Conservation (phyloP, 2,113 vertebrate genomes). For the Muscicapa adusta region DNA sequence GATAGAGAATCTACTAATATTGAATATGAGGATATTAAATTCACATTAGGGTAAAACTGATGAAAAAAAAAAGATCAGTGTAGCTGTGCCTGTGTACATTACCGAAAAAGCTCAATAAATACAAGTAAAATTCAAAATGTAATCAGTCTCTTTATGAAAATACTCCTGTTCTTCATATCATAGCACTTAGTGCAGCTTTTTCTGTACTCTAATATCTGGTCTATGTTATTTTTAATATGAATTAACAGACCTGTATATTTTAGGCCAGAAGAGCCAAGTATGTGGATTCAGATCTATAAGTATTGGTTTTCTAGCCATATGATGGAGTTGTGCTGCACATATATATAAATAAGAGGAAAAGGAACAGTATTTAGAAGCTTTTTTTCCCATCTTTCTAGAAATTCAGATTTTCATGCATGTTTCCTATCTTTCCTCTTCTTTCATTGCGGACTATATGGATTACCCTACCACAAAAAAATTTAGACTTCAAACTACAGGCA, state of each 20-base stretch:
- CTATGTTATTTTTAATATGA: neutral
- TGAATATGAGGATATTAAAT: neutral
- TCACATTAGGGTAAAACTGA: neutral
- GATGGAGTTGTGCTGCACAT: fast-evolving
- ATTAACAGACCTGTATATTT: neutral
- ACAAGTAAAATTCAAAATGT: neutral
- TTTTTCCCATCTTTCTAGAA: neutral
- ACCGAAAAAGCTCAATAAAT: neutral
- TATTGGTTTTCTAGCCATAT: neutral
- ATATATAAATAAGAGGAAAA: neutral
- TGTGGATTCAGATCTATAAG: neutral
- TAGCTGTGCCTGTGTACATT: neutral
- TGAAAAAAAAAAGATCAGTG: neutral
- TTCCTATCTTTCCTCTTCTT: neutral
- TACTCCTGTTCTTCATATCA: neutral
- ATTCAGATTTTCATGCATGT: neutral
- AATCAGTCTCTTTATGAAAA: neutral
- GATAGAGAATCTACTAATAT: neutral
- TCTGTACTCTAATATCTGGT: neutral
- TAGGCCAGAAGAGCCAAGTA: neutral
- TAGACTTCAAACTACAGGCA: neutral
- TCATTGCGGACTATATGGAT: neutral
- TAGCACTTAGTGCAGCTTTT: neutral
- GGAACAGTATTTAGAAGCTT: neutral
- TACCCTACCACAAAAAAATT: neutral